A percentile compares a stretch with the other conserved stretches of the same genome.
phyloP scores from a whole-genome alignment of 2,888 invertebrate genomes.

The Andrena flavipes region DNA sequence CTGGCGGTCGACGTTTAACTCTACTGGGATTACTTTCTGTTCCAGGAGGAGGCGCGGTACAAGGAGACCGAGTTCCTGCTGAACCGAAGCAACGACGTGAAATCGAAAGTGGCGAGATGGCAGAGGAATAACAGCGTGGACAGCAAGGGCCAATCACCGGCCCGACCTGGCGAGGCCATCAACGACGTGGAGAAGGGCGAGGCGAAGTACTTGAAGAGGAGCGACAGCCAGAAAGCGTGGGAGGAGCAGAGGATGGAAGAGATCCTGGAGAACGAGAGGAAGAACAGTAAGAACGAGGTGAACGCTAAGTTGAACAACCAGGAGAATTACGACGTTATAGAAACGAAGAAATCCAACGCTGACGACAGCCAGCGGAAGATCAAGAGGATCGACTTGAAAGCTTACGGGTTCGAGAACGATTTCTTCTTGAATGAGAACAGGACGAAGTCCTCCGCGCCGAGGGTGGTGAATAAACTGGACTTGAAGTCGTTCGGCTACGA shows the following conservation, averaged over 20 bases:
- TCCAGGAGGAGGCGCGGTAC: slow-evolving; percentile 71
- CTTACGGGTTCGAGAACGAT: slow-evolving; percentile 80
- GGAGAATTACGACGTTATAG: slow-evolving; percentile 64
- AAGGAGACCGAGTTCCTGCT: slow-evolving; percentile 57
- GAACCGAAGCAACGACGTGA: slow-evolving; percentile 58
- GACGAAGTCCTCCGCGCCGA: slow-evolving; percentile 60
- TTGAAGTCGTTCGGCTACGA: slow-evolving; percentile 79
- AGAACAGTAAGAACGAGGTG: slow-evolving; percentile 77
- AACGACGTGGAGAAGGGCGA: slow-evolving; percentile 33
- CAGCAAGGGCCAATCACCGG: slow-evolving; percentile 29
- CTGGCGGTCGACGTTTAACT: not conserved
- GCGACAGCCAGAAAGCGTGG: slow-evolving; percentile 49
- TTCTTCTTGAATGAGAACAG: slow-evolving; percentile 60
- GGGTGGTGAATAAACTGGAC: slow-evolving; percentile 78
- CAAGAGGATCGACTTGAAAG: slow-evolving; percentile 77
- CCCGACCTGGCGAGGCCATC: not conserved
- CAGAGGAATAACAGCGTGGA: slow-evolving; percentile 66
- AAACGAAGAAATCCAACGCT: slow-evolving; percentile 58
- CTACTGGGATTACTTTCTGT: slow-evolving; percentile 63
- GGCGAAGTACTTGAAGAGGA: slow-evolving; percentile 39
- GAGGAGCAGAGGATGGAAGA: slow-evolving; percentile 66
- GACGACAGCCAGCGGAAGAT: slow-evolving; percentile 72
- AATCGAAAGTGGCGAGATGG: slow-evolving; percentile 63
- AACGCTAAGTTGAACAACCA: slow-evolving; percentile 80
- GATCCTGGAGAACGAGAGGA: slow-evolving; percentile 72